These are phyloP conservation scores for Cephus nigrinus DNA, from an alignment of 2,888 invertebrate species.

Conservation along the genomic window DNA sequence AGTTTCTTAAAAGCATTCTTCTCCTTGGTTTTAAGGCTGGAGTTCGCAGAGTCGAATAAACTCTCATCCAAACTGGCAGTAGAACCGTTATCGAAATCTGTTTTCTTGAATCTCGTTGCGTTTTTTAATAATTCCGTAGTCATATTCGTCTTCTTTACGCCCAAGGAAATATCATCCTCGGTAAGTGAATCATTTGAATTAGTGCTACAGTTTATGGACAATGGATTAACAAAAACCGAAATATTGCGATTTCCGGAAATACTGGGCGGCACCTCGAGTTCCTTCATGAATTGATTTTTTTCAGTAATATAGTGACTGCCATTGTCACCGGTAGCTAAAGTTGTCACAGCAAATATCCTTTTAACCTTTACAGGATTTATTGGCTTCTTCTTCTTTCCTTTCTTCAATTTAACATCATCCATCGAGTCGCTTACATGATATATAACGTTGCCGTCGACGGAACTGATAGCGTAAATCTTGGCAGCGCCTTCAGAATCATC, in stretches of 20 bases:
- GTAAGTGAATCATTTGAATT: slow-evolving; percentile 60
- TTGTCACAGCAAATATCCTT: slow-evolving; percentile 70
- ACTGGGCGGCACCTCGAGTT: slow-evolving; percentile 68
- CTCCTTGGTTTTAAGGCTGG: slow-evolving; percentile 49
- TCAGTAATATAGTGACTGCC: slow-evolving; percentile 66
- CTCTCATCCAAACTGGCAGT: slow-evolving; percentile 61
- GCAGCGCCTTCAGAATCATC: slow-evolving; percentile 61
- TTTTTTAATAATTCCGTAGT: slow-evolving; percentile 56
- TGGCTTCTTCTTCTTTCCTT: slow-evolving; percentile 42
- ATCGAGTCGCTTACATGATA: slow-evolving; percentile 70
- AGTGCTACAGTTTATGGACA: slow-evolving; percentile 62
- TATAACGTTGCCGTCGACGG: slow-evolving; percentile 82
- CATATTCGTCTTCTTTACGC: slow-evolving; percentile 39
- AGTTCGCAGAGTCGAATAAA: slow-evolving; percentile 54
- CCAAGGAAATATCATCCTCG: slow-evolving; percentile 51
- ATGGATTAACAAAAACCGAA: slow-evolving; percentile 76
- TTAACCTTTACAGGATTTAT: slow-evolving; percentile 66
- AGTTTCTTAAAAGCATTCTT: slow-evolving; percentile 58
- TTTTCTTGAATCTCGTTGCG: slow-evolving; percentile 60
- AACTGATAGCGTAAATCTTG: slow-evolving; percentile 85
- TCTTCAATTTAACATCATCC: slow-evolving; percentile 54
- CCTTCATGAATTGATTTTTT: slow-evolving; percentile 63
- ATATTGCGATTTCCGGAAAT: slow-evolving; percentile 69
- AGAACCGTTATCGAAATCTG: slow-evolving; percentile 55
- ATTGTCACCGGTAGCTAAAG: slow-evolving; percentile 65